These are phyloP conservation scores for Aldrovandia affinis DNA, from an alignment of 2,797 vertebrate species.

Conservation along the genomic window DNA sequence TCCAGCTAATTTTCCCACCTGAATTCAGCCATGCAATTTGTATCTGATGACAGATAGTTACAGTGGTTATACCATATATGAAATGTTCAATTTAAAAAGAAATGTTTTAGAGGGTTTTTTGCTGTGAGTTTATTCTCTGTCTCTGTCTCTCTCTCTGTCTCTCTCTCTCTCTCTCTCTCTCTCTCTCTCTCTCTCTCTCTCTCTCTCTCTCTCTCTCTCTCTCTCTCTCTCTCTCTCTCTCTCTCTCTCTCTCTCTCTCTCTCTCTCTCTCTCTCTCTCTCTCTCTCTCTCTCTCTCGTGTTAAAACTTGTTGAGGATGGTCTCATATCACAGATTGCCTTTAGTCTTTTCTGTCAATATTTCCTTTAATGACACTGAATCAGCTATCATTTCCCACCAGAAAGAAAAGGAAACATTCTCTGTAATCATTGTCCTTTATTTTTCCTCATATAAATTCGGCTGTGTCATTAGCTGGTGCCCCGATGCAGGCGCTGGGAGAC, in stretches of 20 bases:
- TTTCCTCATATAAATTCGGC: slow-evolving; percentile 64
- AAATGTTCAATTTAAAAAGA: neutral
- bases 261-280: neutral
- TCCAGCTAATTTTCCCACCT: neutral
- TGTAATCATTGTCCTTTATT: slow-evolving; percentile 72
- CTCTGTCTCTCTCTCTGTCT: neutral
- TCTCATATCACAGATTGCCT: slow-evolving; percentile 54
- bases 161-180: neutral
- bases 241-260: neutral
- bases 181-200: neutral
- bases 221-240: neutral
- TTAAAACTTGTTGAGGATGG: neutral
- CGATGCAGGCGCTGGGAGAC: slow-evolving; percentile 42
- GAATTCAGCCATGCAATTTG: neutral
- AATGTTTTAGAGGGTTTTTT: neutral
- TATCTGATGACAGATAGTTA: neutral
- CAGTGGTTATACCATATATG: neutral
- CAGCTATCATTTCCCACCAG: slow-evolving; percentile 57
- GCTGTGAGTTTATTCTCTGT: neutral
- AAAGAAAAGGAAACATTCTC: slow-evolving; percentile 45
- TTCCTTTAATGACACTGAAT: slow-evolving; percentile 61
- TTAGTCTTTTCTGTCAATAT: slow-evolving; percentile 50
- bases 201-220: neutral
- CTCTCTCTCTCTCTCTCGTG: neutral
- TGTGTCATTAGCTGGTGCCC: slow-evolving; percentile 63